phyloP scores from a whole-genome alignment of 2,888 invertebrate species.

The Netelia melanura region DNA sequence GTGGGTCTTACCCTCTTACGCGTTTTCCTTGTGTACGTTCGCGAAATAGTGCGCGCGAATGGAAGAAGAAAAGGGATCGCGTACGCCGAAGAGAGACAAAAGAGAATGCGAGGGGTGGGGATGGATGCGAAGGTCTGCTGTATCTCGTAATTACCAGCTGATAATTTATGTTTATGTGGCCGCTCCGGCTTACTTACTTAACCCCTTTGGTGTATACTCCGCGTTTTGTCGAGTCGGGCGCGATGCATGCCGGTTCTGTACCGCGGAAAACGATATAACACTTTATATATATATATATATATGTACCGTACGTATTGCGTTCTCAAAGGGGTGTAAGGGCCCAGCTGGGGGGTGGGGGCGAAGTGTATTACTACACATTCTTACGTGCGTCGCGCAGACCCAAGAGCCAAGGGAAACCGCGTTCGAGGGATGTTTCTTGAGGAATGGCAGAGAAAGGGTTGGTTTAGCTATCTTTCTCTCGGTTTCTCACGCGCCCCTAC shows the following conservation, averaged over 20 bases:
- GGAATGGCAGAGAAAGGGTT: conserved; percentile 57
- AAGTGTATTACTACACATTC: conserved; percentile 84
- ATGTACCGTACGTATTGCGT: not conserved
- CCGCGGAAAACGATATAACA: conserved; percentile 40
- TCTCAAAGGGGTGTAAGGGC: conserved; percentile 11
- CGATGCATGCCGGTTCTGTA: conserved; percentile 67
- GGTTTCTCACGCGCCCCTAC: conserved; percentile 50
- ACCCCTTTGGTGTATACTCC: conserved; percentile 79
- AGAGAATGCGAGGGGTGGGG: conserved; percentile 40
- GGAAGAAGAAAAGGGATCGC: conserved; percentile 73
- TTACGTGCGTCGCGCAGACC: conserved; percentile 75
- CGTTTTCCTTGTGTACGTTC: conserved; percentile 52
- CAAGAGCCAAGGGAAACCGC: conserved; percentile 58
- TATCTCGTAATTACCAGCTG: conserved; percentile 85
- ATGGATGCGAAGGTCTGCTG: conserved; percentile 74
- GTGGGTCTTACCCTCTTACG: conserved; percentile 66
- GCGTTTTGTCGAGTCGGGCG: conserved; percentile 49
- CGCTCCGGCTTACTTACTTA: conserved; percentile 79
- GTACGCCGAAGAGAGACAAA: conserved; percentile 66
- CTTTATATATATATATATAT: not conserved
- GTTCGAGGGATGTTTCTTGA: conserved; percentile 67
- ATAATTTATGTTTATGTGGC: conserved; percentile 85
- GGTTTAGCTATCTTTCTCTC: conserved; percentile 42
- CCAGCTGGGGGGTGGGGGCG: conserved; percentile 66
- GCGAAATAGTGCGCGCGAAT: conserved; percentile 43